Base-by-base conservation (phyloP, 2,888 invertebrate genomes). In the Plutella xylostella region DNA sequence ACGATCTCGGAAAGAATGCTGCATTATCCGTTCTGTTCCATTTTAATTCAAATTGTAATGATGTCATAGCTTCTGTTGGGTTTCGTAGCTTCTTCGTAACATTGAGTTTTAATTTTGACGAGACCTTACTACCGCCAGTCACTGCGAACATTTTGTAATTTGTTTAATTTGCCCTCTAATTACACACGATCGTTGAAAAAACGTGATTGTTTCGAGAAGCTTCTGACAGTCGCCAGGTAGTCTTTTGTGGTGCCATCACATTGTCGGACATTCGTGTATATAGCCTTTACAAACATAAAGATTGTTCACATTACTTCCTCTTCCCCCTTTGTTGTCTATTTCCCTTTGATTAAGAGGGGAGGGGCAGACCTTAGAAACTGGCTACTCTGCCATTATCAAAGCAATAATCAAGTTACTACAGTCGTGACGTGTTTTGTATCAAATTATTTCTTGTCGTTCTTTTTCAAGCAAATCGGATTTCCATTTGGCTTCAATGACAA, bases 91-190 rank as follows among this genome's bases (percentile, higher is more conserved):
- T 34, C 34, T 34, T 34, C 39, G 25, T 39, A 39, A 25, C 39
- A 39, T 39, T 39, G 39, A 39, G 25, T 22, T 34, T 34, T 34
- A 34, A 34, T 17, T 39, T 25, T 39, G 39, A 25, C 22, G 39
- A 39, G 39, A 25, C 22, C 22, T 22, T 25, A 37, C 39, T 39
- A 39, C 39, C 25, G 22, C 22, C 39, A 37, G 31, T 41, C 12
- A 30, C 41, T 30, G 19, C 39, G 12, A 11, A 15, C 18, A 28
- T 22, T 45, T 66, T 72, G 70, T 72, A 72, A 73, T 76, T 73
- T 65, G 70, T 76, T 78, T 75, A 75, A 79, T 79, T 74, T 71
- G 66, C 65, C 61, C 71, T 72, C 65, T 79, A 80, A 82, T 80
- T 78, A 76, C 65, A 70, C 62, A 72, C 71, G 72, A 77, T 73